Conservation (phyloP, 92 coral and sea anemone genomes). For the Plumapathes pennacea region DNA sequence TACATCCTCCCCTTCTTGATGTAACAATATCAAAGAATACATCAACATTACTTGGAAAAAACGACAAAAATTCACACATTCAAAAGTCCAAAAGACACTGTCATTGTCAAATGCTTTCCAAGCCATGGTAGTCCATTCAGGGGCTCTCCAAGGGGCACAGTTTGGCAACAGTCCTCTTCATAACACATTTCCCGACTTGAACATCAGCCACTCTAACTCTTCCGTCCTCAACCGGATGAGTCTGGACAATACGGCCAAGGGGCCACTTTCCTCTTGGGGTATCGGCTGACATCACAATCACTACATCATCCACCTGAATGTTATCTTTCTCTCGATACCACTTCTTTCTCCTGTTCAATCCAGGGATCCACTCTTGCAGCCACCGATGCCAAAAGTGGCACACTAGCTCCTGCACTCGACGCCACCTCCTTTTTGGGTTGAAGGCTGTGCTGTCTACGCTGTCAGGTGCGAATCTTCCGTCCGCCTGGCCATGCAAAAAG, state of each 20-base stretch:
- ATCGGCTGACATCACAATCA: constrained; percentile 6
- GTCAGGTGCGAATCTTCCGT: constrained; percentile 48
- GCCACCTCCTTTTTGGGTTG: constrained; percentile 42
- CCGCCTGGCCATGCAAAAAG: constrained; percentile 57
- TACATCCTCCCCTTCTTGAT: background rate
- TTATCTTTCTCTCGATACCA: constrained; percentile 1
- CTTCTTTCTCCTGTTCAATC: constrained; percentile 13
- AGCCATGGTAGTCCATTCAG: constrained; percentile 2
- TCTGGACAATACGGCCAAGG: constrained; percentile 19
- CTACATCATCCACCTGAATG: constrained; percentile 18
- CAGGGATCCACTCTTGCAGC: constrained; percentile 38
- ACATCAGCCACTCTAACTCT: constrained; percentile 19
- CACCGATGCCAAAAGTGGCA: constrained; percentile 38
- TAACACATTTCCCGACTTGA: constrained; percentile 9
- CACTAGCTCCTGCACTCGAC: constrained; percentile 20
- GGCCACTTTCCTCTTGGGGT: constrained; percentile 34
- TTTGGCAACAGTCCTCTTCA: constrained; percentile 9
- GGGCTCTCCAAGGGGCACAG: constrained; percentile 4
- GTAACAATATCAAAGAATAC: background rate
- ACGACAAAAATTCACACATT: no score
- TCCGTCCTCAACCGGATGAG: constrained; percentile 12
- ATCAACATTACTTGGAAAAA: no score
- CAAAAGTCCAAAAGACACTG: no score
- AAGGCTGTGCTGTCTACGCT: constrained; percentile 5
- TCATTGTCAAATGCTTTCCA: no score